Percentiles rank a stretch among this genome's conserved stretches.
These are phyloP conservation scores for Irena cyanogastra DNA, from an alignment of 2,113 vertebrate genomes.

Conservation along the genomic window DNA sequence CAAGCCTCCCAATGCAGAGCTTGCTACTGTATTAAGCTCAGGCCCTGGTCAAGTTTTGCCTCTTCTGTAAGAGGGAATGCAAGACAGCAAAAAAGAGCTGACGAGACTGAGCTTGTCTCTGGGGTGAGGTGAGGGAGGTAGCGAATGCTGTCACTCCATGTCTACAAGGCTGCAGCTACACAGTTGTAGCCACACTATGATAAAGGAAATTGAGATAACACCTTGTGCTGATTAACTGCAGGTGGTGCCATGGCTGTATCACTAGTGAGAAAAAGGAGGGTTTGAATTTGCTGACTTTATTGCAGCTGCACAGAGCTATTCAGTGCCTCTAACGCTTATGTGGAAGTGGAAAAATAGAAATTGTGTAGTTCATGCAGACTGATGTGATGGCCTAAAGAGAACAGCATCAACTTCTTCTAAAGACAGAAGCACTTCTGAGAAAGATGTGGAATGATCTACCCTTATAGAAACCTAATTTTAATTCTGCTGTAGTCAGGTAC, in stretches of 20 bases:
- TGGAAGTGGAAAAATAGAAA: not conserved
- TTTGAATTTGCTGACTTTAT: not conserved
- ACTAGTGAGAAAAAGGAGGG: not conserved
- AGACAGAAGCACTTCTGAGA: not conserved
- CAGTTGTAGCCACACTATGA: not conserved
- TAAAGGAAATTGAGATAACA: not conserved
- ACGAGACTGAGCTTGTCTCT: not conserved
- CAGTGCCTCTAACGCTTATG: not conserved
- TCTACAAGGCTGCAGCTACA: not conserved
- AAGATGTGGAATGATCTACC: not conserved
- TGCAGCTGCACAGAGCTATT: not conserved
- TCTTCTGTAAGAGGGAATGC: not conserved
- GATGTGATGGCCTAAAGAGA: not conserved
- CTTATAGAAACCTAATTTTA: not conserved
- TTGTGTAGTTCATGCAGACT: not conserved
- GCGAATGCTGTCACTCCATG: fast-evolving
- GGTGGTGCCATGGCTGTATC: not conserved
- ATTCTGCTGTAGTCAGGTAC: not conserved
- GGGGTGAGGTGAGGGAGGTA: not conserved
- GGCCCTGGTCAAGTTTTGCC: not conserved
- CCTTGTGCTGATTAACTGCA: not conserved
- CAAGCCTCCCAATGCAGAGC: not conserved
- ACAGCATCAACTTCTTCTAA: not conserved
- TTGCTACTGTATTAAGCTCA: not conserved
- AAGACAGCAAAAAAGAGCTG: not conserved